Percentiles rank a stretch among this genome's conserved stretches.
These are phyloP conservation scores for Xerus inauris DNA, from an alignment of 2,113 vertebrate species.

Conservation along the genomic window DNA sequence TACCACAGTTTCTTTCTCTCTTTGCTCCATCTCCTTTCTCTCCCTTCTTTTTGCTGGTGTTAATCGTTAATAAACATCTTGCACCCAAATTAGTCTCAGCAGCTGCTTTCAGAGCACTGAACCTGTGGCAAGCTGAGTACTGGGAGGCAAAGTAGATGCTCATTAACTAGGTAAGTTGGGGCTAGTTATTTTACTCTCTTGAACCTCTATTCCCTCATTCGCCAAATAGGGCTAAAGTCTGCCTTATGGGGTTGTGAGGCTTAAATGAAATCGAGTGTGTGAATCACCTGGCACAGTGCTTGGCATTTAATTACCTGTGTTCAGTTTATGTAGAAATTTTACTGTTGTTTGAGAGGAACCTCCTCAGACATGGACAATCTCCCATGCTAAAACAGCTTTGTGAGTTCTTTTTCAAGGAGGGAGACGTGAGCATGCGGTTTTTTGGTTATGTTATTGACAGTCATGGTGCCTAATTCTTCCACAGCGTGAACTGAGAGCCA, in stretches of 20 bases:
- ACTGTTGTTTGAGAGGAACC: neutral
- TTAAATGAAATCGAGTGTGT: neutral
- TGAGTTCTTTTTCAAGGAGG: neutral
- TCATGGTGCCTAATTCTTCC: neutral
- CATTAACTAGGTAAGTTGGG: neutral
- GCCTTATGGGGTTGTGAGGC: neutral
- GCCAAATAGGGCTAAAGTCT: neutral
- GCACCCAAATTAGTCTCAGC: neutral
- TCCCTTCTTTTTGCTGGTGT: neutral
- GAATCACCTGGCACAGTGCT: neutral
- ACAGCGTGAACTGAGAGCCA: neutral
- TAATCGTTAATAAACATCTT: neutral
- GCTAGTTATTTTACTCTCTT: neutral
- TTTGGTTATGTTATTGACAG: neutral
- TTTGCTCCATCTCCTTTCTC: neutral
- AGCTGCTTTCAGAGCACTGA: constrained; percentile 5
- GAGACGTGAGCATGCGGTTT: neutral
- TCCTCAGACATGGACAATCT: neutral
- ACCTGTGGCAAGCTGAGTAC: too few relatives aligned
- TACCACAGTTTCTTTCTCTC: neutral
- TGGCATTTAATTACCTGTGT: neutral
- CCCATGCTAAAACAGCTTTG: neutral
- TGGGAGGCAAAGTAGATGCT: neutral
- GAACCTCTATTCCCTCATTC: neutral
- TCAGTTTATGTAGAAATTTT: neutral